Base-by-base conservation (phyloP, 2,113 vertebrate genomes). In the Coregonus clupeaformis region DNA sequence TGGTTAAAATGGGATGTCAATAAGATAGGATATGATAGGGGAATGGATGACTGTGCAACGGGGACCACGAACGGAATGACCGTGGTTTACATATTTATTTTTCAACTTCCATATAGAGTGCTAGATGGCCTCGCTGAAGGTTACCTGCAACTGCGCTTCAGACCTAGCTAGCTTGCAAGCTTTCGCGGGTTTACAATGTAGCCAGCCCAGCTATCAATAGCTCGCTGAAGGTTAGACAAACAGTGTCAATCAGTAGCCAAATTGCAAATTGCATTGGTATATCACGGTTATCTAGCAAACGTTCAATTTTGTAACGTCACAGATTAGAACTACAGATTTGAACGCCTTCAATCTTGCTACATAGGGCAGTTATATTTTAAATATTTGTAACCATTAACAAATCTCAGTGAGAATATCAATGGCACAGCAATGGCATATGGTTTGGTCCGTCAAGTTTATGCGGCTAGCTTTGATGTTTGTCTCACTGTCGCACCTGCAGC, bases 401-500 rank as follows among this genome's bases (percentile, higher is more conserved):
- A 87, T 74, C 85, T 78, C 55, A 74, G 74, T 71, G 73, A 25
- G 47, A 63, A 75, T 59, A 36, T 55, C 5, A 32, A 24, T 29
- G 6, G 68, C 80, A 45, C 24, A 36, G 42, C 25, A 42, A 1
- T 30, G 72, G 62, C 85, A 82, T 83, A 81, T 65, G 81, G 71
- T 66, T 22, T 2, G 36, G 14, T 52, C 13, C 69, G 77, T 66
- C 81, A 85, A 85, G 81, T 87, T 88, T 68, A 49, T 81, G 78
- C 69, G 49, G 2, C 22, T 52, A 3, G 74, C 84, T 81, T 80
- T 78, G 76, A 84, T 87, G 74, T 88, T 74, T 82, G 86, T 87
- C 86, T 87, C 85, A 86, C 9, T 42, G 84, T 89, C 85, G 85
- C 81, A 90, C 85, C 87, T 91, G 88, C 86, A 82, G 80, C 81